A percentile compares a stretch with the other conserved stretches of the same genome.
phyloP scores from a whole-genome alignment of 2,797 vertebrate species.

The Odontamblyopus lacepedii region DNA sequence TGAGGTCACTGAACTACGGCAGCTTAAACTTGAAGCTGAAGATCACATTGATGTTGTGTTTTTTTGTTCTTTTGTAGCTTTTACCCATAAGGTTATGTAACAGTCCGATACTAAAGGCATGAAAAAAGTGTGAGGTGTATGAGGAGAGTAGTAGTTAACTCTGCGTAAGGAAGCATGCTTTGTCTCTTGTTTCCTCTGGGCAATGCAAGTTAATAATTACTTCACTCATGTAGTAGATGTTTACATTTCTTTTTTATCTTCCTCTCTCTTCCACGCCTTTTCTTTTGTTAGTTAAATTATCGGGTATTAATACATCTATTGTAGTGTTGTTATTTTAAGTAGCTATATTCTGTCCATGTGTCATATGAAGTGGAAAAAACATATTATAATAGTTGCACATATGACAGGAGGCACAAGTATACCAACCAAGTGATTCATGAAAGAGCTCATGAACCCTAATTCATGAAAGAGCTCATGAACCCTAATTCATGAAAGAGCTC shows the following conservation, averaged over 20 bases:
- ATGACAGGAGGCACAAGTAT: no score
- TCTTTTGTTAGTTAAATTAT: neutral
- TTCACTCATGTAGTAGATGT: neutral
- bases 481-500: neutral
- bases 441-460: no score
- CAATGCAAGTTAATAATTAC: conserved; percentile 2
- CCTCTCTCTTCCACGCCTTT: neutral
- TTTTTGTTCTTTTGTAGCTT: neutral
- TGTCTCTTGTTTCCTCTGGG: neutral
- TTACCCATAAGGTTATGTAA: neutral
- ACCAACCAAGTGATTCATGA: neutral
- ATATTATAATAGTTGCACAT: no score
- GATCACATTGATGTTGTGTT: neutral
- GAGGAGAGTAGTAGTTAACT: no score
- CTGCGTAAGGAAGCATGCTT: neutral
- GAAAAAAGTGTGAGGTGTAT: no score
- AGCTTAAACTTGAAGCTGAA: conserved; percentile 1
- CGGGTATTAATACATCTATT: neutral
- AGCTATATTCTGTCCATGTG: neutral
- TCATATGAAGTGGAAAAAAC: neutral
- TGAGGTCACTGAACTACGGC: conserved; percentile 4
- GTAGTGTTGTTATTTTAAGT: neutral
- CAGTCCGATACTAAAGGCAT: no score
- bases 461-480: no score
- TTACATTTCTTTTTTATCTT: neutral